Percentiles rank a stretch among this genome's conserved stretches.
These are phyloP conservation scores for Gallinago stenura DNA, from an alignment of 2,797 vertebrate species.

Conservation along the genomic window DNA sequence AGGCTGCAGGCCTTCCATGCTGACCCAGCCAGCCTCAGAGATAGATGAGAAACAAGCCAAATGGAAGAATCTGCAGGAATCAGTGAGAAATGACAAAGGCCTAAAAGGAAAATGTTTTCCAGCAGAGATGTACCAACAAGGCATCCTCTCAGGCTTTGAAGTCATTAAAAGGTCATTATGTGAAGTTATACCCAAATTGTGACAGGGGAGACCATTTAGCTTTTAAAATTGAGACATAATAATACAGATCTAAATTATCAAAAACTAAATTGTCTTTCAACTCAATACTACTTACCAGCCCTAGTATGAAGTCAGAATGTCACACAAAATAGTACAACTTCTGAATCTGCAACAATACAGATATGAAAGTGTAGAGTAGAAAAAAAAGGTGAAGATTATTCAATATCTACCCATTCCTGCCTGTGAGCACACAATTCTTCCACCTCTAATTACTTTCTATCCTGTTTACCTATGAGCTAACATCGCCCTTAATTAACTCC, in stretches of 20 bases:
- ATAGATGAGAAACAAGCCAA: not conserved
- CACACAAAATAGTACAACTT: not conserved
- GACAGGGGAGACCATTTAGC: not conserved
- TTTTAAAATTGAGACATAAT: not conserved
- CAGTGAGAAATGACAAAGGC: not conserved
- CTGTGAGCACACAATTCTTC: not conserved
- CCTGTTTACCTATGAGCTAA: constrained; percentile 12
- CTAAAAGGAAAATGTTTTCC: not conserved
- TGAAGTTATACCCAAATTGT: not conserved
- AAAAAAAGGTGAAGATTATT: not conserved
- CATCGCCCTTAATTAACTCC: constrained; percentile 50
- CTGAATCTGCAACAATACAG: not conserved
- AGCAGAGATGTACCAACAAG: not conserved
- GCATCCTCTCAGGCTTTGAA: not conserved
- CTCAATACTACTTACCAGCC: not conserved
- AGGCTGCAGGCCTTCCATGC: not conserved
- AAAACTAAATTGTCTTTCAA: not conserved
- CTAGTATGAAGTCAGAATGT: not conserved
- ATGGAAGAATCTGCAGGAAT: not conserved
- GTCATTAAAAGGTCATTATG: not conserved
- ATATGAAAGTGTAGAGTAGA: not conserved
- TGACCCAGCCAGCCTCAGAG: not conserved
- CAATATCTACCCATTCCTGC: not conserved
- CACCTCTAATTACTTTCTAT: constrained; percentile 17
- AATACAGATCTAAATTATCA: not conserved